Evolutionary conservation across 2,888 invertebrate species (phyloP), one percentile per base, ranked within the genome.

Genomic region (Ganaspis brasiliensis): DNA sequence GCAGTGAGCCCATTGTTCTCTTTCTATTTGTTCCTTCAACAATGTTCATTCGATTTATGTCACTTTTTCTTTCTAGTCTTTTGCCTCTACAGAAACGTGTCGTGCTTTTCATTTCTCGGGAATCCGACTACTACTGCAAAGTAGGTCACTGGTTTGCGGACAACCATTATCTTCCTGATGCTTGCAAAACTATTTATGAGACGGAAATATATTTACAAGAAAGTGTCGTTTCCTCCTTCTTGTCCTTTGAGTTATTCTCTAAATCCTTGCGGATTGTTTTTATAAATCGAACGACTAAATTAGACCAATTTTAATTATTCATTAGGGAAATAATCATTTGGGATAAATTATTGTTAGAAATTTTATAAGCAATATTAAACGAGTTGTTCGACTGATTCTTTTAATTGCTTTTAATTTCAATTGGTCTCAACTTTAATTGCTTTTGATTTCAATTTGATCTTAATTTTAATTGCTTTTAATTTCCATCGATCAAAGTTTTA

Each of bases 11-110:
- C n/a, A 67, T 67, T 67, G 45, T 67, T 67, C 16, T 16, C 16
- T 67, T 45, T 67, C 45, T n/a, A 24, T 67, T 67, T 67, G 67
- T 67, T 67, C 45, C 45, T 67, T 16, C 45, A 67, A 49, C 67
- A 67, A 67, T 49, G 67, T 49, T 67, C 45, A 67, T 45, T 67
- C 67, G 67, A 67, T 67, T 67, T 67, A 67, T 67, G 63, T 67
- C 40, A 67, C 63, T 67, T 40, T 67, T 40, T 24, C 67, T 45
- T 67, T 45, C 40, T 9, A 67, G 45, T 67, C 45, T 24, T 67
- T 67, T 45, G 45, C 67, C 67, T 67, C 24, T n/a, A 24, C 40
- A 67, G 45, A 21, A 67, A 67, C 45, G 9, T 61, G 63, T 63
- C 40, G 67, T n/a, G 67, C 67, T 67, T 67, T 67, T 67, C 67